Evolutionary conservation across 2,797 vertebrate species (phyloP).

Genomic region (Aulostomus chinensis): DNA sequence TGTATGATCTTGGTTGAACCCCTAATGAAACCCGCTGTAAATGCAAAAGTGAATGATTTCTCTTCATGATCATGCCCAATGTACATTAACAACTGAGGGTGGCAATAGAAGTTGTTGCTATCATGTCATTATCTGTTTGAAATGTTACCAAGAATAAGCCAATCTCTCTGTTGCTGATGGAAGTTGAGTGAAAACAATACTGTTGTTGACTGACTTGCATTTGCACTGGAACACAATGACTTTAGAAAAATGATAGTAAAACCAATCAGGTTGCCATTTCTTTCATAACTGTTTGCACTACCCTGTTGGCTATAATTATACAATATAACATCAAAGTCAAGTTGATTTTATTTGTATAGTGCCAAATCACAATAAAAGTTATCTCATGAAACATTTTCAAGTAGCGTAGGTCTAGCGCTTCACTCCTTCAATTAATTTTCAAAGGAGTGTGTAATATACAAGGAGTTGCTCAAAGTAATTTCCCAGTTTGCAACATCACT

Average conservation of each 20-base stretch:
- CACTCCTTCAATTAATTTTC: too few relatives aligned
- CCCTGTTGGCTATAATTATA: too few relatives aligned
- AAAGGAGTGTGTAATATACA: too few relatives aligned
- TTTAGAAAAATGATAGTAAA: constrained; percentile 86
- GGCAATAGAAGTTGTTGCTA: constrained; percentile 29
- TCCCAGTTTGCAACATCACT: too few relatives aligned
- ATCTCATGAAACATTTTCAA: too few relatives aligned
- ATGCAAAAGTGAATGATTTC: constrained; percentile 52
- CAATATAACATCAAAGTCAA: too few relatives aligned
- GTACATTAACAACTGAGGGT: constrained; percentile 29
- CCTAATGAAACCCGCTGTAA: constrained; percentile 25
- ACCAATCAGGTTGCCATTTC: constrained; percentile 3
- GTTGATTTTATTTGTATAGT: too few relatives aligned
- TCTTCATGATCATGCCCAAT: constrained; percentile 35
- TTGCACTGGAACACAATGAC: constrained; percentile 90
- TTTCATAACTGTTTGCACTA: too few relatives aligned
- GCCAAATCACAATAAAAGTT: too few relatives aligned
- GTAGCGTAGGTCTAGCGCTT: too few relatives aligned
- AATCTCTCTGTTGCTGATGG: constrained; percentile 40
- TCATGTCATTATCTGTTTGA: constrained; percentile 32
- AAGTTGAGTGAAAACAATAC: constrained; percentile 79
- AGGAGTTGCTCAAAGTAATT: too few relatives aligned
- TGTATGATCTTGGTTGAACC: constrained; percentile 25
- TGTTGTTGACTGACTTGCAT: constrained; percentile 86
- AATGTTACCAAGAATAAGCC: constrained; percentile 69